These are phyloP conservation scores for Cotesia glomerata DNA, from an alignment of 1,140 invertebrate genomes.

Conservation along the genomic window DNA sequence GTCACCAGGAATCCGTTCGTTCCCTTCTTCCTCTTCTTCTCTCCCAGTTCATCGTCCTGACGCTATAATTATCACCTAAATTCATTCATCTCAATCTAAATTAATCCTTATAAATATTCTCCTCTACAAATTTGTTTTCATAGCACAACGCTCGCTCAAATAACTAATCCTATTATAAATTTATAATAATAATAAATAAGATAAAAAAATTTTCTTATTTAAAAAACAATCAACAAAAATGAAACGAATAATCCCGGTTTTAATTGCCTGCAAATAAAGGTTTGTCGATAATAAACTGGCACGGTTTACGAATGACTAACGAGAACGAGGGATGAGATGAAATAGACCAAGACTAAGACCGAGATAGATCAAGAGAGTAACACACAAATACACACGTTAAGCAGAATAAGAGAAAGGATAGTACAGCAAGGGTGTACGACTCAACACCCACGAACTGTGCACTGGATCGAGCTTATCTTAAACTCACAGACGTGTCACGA, in stretches of 20 bases:
- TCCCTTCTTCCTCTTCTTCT: slow-evolving; percentile 3
- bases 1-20: slow-evolving; percentile 19
- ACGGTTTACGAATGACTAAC: no score
- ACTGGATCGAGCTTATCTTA: slow-evolving; percentile 55
- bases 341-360: no score
- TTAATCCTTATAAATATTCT: background rate
- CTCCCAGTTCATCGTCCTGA: slow-evolving; percentile 5
- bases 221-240: no score
- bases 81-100: background rate
- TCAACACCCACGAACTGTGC: slow-evolving; percentile 30
- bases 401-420: slow-evolving; percentile 24
- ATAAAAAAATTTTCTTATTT: no score
- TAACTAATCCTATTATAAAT: no score
- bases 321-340: no score
- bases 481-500: slow-evolving; percentile 60
- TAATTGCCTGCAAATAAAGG: no score
- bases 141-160: no score
- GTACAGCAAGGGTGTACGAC: slow-evolving; percentile 13
- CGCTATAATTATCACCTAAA: slow-evolving; percentile 23
- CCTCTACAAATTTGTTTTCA: background rate
- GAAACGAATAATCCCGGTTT: no score
- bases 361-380: no score
- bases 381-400: background rate
- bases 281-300: no score
- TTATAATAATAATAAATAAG: no score